A percentile compares a stretch with the other conserved stretches of the same genome.
phyloP scores from a whole-genome alignment of 2,113 vertebrate species.

The Pleuronectes platessa region DNA sequence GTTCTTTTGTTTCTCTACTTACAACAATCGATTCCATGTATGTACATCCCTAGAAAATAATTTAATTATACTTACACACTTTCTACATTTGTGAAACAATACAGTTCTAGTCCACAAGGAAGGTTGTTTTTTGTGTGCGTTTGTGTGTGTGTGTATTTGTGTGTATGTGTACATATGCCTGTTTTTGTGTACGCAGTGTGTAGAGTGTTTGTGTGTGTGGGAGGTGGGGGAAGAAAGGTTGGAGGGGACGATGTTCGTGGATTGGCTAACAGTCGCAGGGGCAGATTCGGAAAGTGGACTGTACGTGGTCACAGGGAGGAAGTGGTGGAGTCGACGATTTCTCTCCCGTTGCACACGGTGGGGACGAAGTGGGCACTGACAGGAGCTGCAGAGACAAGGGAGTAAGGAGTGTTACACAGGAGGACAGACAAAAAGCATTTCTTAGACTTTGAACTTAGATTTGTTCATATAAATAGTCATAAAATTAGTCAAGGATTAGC shows the following conservation, averaged over 20 bases:
- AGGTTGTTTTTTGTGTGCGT: conserved; percentile 37
- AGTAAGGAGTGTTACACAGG: conserved; percentile 4
- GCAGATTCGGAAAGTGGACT: conserved; percentile 67
- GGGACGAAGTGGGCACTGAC: conserved; percentile 91
- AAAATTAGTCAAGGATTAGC: background rate
- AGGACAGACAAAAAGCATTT: background rate
- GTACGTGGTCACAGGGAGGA: conserved; percentile 91
- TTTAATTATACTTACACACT: conserved; percentile 90
- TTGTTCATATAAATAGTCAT: background rate
- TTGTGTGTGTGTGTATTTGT: conserved; percentile 28
- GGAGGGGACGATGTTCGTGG: conserved; percentile 81
- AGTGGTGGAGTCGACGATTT: conserved; percentile 98
- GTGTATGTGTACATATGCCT: conserved; percentile 4
- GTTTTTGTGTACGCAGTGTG: background rate
- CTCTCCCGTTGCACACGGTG: conserved; percentile 95
- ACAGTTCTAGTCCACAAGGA: conserved; percentile 77
- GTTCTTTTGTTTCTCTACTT: conserved; percentile 85
- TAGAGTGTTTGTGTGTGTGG: conserved; percentile 4
- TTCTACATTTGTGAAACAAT: conserved; percentile 90
- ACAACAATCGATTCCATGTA: conserved; percentile 89
- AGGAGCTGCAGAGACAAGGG: conserved; percentile 84
- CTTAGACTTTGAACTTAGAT: background rate
- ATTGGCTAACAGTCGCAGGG: conserved; percentile 90
- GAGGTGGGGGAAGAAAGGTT: conserved; percentile 12
- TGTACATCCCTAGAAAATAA: conserved; percentile 99